Evolutionary conservation across 2,113 vertebrate species (phyloP).

Genomic region (Melanostigma gelatinosum): DNA sequence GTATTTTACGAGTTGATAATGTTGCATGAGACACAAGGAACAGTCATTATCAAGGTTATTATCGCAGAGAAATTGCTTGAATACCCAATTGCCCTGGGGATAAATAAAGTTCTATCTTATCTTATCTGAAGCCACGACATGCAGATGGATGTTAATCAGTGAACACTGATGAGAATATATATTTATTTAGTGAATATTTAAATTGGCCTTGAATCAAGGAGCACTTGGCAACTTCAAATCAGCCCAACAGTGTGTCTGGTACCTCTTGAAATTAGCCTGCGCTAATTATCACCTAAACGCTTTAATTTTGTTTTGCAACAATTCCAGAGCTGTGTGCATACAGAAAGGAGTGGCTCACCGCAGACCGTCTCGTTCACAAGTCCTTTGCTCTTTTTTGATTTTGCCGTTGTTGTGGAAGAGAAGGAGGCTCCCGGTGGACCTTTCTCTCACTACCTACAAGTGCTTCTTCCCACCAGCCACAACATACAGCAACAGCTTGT

Average conservation of each 20-base stretch:
- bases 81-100: slow-evolving; percentile 26
- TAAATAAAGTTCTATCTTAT: neutral
- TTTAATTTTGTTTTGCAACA: slow-evolving; percentile 89
- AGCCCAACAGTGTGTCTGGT: slow-evolving; percentile 81
- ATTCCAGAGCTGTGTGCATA: slow-evolving; percentile 80
- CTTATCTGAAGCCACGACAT: slow-evolving; percentile 8
- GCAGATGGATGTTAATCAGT: slow-evolving; percentile 60
- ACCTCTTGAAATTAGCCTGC: slow-evolving; percentile 86
- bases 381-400: slow-evolving; percentile 57
- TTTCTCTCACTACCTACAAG: slow-evolving; percentile 92
- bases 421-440: slow-evolving; percentile 88
- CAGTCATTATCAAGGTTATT: slow-evolving; percentile 17
- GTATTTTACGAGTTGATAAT: neutral
- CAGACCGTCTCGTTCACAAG: slow-evolving; percentile 83
- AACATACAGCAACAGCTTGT: slow-evolving; percentile 99
- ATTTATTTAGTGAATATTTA: slow-evolving; percentile 69
- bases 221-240: slow-evolving; percentile 82
- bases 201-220: slow-evolving; percentile 82
- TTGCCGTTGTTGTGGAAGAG: slow-evolving; percentile 49
- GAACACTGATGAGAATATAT: slow-evolving; percentile 44
- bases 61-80: slow-evolving; percentile 18
- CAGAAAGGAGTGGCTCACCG: slow-evolving; percentile 75
- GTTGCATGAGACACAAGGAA: neutral
- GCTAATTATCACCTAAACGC: slow-evolving; percentile 86
- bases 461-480: slow-evolving; percentile 89